These are phyloP conservation scores for Cerastoderma edule DNA, from an alignment of 2,888 invertebrate species.

Conservation along the genomic window DNA sequence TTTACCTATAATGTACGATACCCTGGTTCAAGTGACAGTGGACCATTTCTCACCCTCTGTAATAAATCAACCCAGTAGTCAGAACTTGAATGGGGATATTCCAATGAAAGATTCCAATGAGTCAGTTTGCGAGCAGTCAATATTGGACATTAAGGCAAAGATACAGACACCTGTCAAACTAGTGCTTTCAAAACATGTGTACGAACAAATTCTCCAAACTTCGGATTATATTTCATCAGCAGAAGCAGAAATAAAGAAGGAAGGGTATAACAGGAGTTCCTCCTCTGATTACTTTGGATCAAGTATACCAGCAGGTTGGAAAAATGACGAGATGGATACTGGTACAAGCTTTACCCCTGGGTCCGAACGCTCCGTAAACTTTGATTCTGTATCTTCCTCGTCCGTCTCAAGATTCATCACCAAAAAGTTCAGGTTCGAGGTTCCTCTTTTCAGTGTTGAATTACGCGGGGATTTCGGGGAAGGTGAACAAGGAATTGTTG, in stretches of 20 bases:
- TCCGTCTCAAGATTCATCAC: constrained; percentile 57
- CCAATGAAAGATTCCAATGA: constrained; percentile 28
- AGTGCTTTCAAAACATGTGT: constrained; percentile 93
- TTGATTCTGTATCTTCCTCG: constrained; percentile 9
- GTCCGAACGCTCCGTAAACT: neutral
- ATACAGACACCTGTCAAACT: constrained; percentile 94
- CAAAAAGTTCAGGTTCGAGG: constrained; percentile 76
- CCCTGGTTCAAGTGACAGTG: constrained; percentile 90
- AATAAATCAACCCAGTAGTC: constrained; percentile 74
- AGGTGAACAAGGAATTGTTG: constrained; percentile 87
- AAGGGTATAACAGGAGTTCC: no score
- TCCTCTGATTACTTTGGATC: no score
- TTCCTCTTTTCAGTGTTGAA: constrained; percentile 80
- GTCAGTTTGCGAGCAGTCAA: constrained; percentile 39
- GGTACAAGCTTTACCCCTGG: neutral
- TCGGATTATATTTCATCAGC: constrained; percentile 79
- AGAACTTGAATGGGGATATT: constrained; percentile 31
- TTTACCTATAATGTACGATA: constrained; percentile 94
- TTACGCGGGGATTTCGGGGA: constrained; percentile 82
- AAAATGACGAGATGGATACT: neutral
- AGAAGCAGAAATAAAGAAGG: neutral
- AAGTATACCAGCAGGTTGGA: no score
- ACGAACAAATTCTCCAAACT: constrained; percentile 91
- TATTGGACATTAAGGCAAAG: constrained; percentile 88
- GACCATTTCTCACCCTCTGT: constrained; percentile 83